Percentiles rank a stretch among this genome's conserved stretches.
phyloP scores from a whole-genome alignment of 2,888 invertebrate species.

The Urechis unicinctus region DNA sequence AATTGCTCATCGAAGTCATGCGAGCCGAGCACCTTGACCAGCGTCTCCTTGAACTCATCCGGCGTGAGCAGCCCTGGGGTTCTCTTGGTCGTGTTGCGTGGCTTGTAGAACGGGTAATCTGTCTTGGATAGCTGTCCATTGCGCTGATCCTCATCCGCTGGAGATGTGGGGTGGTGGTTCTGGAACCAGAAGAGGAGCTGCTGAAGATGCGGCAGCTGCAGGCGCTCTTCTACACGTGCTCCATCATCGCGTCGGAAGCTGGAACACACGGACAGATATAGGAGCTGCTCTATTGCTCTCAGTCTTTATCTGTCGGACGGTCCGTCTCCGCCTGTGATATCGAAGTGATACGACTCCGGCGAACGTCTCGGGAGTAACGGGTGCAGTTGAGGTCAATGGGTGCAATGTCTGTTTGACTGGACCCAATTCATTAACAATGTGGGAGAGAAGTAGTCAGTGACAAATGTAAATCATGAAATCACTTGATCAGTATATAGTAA shows the following conservation, averaged over 20 bases:
- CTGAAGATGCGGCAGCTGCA: conserved; percentile 44
- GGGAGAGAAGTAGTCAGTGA: too few relatives aligned
- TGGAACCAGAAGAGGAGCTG: conserved; percentile 40
- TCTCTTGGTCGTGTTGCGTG: conserved; percentile 17
- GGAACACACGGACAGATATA: too few relatives aligned
- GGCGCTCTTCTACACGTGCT: conserved; percentile 40
- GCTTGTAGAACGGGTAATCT: conserved; percentile 25
- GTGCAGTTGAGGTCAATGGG: too few relatives aligned
- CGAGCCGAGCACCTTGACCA: conserved; percentile 38
- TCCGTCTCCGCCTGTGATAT: too few relatives aligned
- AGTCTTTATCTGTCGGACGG: too few relatives aligned
- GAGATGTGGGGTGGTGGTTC: conserved; percentile 27
- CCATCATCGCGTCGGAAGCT: not conserved
- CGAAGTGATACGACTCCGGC: too few relatives aligned
- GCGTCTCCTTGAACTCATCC: conserved; percentile 43
- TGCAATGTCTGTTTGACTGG: too few relatives aligned
- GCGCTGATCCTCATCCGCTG: conserved; percentile 17
- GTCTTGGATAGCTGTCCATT: conserved; percentile 20
- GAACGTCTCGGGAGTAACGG: too few relatives aligned
- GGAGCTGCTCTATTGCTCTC: too few relatives aligned
- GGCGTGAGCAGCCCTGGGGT: conserved; percentile 42
- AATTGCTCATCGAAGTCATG: conserved; percentile 44
- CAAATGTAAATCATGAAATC: too few relatives aligned
- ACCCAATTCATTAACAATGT: too few relatives aligned
- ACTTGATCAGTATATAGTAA: too few relatives aligned